Evolutionary conservation across 1,140 invertebrate species (phyloP).

Genomic region (Cepaea nemoralis): DNA sequence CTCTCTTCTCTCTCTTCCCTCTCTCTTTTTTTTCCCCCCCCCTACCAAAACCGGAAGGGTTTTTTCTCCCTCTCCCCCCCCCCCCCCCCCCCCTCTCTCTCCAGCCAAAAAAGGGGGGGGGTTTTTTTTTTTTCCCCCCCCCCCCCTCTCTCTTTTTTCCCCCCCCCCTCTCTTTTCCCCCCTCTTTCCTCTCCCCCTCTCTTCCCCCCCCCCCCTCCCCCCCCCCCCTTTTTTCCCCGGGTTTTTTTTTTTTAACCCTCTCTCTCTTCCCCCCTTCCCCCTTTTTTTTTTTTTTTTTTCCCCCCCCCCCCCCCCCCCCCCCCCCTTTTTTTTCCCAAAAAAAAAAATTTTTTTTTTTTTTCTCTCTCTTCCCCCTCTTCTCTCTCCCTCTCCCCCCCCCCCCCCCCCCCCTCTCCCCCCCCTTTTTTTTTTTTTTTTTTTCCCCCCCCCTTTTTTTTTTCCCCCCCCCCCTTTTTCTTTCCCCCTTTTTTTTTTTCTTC

Average conservation of each 20-base stretch:
- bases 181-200: conserved; percentile 9
- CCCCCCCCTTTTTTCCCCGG: too few species aligned
- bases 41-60: background rate
- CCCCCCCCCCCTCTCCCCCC: too few species aligned
- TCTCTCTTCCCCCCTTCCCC: too few species aligned
- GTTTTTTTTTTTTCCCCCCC: too few species aligned
- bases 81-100: conserved; percentile 8
- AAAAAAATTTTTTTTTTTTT: too few species aligned
- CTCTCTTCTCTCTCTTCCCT: too few species aligned
- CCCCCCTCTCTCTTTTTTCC: too few species aligned
- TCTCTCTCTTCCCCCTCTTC: background rate
- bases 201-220: conserved; percentile 8
- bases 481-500: conserved; percentile 1
- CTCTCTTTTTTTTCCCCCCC: conserved; percentile 9
- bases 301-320: too few species aligned
- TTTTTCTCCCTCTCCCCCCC: too few species aligned
- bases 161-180: conserved; percentile 1
- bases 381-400: too few species aligned
- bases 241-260: too few species aligned
- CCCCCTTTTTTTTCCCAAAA: conserved; percentile 1
- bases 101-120: too few species aligned
- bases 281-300: conserved; percentile 6
- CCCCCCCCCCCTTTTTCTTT: background rate
- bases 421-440: conserved; percentile 12
- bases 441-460: background rate